These are phyloP conservation scores for Nymphalis urticae DNA, from an alignment of 2,888 invertebrate species.

Conservation along the genomic window DNA sequence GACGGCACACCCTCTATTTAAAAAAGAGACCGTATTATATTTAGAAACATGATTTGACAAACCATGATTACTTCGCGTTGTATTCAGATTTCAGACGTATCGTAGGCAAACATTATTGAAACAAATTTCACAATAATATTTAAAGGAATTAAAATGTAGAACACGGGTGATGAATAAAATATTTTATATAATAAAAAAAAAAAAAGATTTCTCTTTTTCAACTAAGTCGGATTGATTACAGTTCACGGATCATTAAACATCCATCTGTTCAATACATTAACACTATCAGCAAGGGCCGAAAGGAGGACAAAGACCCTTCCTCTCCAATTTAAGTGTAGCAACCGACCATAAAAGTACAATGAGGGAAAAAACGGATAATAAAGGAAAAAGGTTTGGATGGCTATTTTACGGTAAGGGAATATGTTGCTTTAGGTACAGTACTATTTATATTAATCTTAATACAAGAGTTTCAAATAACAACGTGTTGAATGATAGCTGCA, in stretches of 20 bases:
- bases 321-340: constrained; percentile 23
- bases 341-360: constrained; percentile 23
- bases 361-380: constrained; percentile 9
- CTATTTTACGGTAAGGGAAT: constrained; percentile 5
- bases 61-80: too few species aligned
- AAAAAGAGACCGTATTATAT: too few species aligned
- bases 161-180: too few species aligned
- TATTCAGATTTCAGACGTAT: too few species aligned
- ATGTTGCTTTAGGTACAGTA: neutral
- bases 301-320: constrained; percentile 23
- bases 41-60: too few species aligned
- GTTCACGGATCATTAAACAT: constrained; percentile 42
- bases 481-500: neutral
- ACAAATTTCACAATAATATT: too few species aligned
- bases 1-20: too few species aligned
- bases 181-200: neutral
- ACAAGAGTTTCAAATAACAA: neutral
- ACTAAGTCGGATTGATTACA: constrained; percentile 38
- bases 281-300: constrained; percentile 32
- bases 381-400: constrained; percentile 14
- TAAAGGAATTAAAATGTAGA: too few species aligned
- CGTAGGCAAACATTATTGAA: too few species aligned
- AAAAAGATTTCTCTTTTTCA: neutral
- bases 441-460: constrained; percentile 11
- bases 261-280: constrained; percentile 39